Evolutionary conservation across 2,113 vertebrate genomes (phyloP), one percentile per base, ranked within the genome.

Genomic region (Campylorhamphus procurvoides): DNA sequence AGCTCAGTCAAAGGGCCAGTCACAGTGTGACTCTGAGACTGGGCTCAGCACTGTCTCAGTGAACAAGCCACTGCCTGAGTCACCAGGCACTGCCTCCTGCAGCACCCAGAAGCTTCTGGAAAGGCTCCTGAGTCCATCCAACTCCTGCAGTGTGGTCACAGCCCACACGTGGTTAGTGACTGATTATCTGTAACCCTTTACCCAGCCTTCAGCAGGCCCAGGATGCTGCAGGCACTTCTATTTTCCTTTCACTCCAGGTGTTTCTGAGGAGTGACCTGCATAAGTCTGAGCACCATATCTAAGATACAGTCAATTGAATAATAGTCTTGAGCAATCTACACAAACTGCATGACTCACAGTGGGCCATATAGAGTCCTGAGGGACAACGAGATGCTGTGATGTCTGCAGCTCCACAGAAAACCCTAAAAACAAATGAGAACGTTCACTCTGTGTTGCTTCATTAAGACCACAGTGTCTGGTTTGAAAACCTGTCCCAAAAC

Each of bases 331-430:
- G 85, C 87, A 90, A 49, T 74, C 55, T 68, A 82, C 56, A 77
- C 59, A 64, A 68, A 72, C 1, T 2, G 13, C 80, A 6, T 94
- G 93, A 90, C 49, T 96, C 93, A 93, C 59, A 68, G 76, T 1
- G 37, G 92, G 85, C 83, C 83, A 92, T 31, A 74, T 10, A 24
- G n/a, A 60, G 56, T 71, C 88, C 88, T 64, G 3, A 78, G 92
- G 88, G 86, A 90, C 0, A 1, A 14, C 0, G 10, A 74, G 88
- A 95, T 95, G 94, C 73, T 81, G 93, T 94, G 59, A 96, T 49
- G 83, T 94, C 96, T 96, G 90, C 53, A 68, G 68, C 49, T 59
- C 72, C 60, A 25, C 56, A 56, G 55, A 93, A 94, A 90, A 77
- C n/a, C 56, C 85, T 13, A 77, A 29, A 40, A 94, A 83, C 83